These are phyloP conservation scores for Ceratosolen fusciceps DNA, from an alignment of 1,140 invertebrate genomes.

Conservation along the genomic window DNA sequence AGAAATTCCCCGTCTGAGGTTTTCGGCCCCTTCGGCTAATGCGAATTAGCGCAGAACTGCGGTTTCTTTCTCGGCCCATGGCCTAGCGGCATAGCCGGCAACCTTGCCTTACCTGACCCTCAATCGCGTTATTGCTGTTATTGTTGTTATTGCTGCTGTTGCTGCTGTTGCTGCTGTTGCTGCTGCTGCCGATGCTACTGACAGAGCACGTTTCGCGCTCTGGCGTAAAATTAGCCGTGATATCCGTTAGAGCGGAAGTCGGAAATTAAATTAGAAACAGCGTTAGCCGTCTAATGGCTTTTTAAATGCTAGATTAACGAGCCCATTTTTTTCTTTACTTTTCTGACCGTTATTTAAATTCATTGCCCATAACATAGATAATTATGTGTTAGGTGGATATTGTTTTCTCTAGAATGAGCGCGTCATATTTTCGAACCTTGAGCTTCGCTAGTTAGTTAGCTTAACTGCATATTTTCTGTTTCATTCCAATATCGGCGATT, in stretches of 20 bases:
- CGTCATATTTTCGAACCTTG: neutral
- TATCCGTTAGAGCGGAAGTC: neutral
- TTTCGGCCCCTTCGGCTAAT: neutral
- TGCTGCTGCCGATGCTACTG: neutral
- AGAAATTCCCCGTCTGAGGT: neutral
- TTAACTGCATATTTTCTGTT: too few relatives aligned
- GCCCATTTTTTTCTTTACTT: neutral
- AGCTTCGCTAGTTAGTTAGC: too few relatives aligned
- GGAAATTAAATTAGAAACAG: neutral
- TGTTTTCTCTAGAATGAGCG: neutral
- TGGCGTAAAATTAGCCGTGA: conserved; percentile 30
- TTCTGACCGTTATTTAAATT: neutral
- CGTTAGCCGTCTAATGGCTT: neutral
- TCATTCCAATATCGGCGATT: too few relatives aligned
- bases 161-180: too few relatives aligned
- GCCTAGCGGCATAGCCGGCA: neutral
- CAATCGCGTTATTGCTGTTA: too few relatives aligned
- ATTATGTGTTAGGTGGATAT: neutral
- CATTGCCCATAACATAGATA: neutral
- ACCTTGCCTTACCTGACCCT: too few relatives aligned
- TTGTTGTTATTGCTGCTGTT: too few relatives aligned
- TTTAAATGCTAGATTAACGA: neutral
- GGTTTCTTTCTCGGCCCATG: neutral
- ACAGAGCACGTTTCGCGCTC: neutral
- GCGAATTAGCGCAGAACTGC: neutral